A percentile compares a stretch with the other conserved stretches of the same genome.
phyloP scores from a whole-genome alignment of 1,140 invertebrate species.

The Musca vetustissima region DNA sequence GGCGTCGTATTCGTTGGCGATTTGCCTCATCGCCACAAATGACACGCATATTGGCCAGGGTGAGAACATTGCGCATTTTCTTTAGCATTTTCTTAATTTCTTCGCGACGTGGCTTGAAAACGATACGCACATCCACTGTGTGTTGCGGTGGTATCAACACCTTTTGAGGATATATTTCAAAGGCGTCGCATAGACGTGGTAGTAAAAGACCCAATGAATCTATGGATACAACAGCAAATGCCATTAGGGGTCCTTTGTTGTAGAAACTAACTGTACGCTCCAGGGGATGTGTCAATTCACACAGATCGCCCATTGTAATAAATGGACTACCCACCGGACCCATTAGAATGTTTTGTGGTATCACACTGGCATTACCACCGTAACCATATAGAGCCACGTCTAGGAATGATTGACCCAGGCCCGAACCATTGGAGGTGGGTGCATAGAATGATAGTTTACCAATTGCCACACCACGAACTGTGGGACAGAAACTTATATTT shows the following conservation, averaged over 20 bases:
- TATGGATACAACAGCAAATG: constrained; percentile 43
- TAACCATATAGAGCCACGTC: constrained; percentile 41
- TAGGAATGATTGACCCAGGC: constrained; percentile 34
- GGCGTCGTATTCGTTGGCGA: constrained; percentile 46
- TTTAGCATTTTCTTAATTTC: constrained; percentile 52
- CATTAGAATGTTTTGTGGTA: constrained; percentile 40
- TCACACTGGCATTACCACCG: constrained; percentile 46
- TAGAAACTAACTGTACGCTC: constrained; percentile 42
- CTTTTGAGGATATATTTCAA: constrained; percentile 42
- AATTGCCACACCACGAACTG: constrained; percentile 45
- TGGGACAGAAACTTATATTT: constrained; percentile 49
- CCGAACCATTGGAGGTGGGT: constrained; percentile 27
- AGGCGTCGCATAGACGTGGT: constrained; percentile 42
- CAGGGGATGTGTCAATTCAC: constrained; percentile 40
- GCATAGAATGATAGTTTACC: constrained; percentile 44
- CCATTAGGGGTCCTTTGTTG: constrained; percentile 49
- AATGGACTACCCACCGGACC: constrained; percentile 49
- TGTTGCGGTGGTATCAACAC: constrained; percentile 39
- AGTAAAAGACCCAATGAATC: constrained; percentile 46
- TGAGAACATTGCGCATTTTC: constrained; percentile 42
- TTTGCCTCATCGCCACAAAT: constrained; percentile 53
- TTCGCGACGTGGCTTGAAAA: constrained; percentile 46
- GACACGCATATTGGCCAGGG: constrained; percentile 49
- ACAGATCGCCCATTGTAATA: constrained; percentile 46
- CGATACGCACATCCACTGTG: constrained; percentile 35